Percentiles rank a stretch among this genome's conserved stretches.
Evolutionary conservation across 1,140 invertebrate species (phyloP).

Genomic region (Pseudomyrmex pallidus): DNA sequence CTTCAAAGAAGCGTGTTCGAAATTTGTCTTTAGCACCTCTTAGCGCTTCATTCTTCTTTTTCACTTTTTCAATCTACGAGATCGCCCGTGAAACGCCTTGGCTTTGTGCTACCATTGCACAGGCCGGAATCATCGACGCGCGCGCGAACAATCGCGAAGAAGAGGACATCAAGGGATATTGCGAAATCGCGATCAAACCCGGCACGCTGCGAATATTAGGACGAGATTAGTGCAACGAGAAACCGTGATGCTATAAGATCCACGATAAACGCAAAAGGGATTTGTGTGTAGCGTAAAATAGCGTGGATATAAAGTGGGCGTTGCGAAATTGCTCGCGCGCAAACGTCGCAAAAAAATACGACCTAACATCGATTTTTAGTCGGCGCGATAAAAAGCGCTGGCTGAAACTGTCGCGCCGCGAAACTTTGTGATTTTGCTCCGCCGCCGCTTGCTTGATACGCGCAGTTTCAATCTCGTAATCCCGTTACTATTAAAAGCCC

Average conservation of each 20-base stretch:
- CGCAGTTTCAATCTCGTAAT: slow-evolving; percentile 37
- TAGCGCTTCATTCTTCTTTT: slow-evolving; percentile 11
- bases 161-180: slow-evolving; percentile 8
- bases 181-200: slow-evolving; percentile 36
- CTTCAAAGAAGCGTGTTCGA: slow-evolving; percentile 50
- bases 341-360: slow-evolving; percentile 14
- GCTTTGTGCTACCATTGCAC: slow-evolving; percentile 25
- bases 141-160: slow-evolving; percentile 31
- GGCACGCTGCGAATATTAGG: slow-evolving; percentile 5
- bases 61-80: neutral
- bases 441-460: slow-evolving; percentile 10
- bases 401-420: too few species aligned
- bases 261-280: neutral
- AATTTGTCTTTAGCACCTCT: slow-evolving; percentile 39
- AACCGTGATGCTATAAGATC: slow-evolving; percentile 22
- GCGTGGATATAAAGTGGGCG: slow-evolving; percentile 4
- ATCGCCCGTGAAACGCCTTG: slow-evolving; percentile 17
- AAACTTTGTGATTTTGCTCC: slow-evolving; percentile 11
- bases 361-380: slow-evolving; percentile 36
- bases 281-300: slow-evolving; percentile 15
- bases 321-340: slow-evolving; percentile 4
- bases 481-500: slow-evolving; percentile 6
- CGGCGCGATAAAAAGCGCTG: slow-evolving; percentile 5
- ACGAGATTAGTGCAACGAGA: slow-evolving; percentile 37
- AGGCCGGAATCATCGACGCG: slow-evolving; percentile 40